These are phyloP conservation scores for Gallinago undulata DNA, from an alignment of 2,113 vertebrate species.

Conservation along the genomic window DNA sequence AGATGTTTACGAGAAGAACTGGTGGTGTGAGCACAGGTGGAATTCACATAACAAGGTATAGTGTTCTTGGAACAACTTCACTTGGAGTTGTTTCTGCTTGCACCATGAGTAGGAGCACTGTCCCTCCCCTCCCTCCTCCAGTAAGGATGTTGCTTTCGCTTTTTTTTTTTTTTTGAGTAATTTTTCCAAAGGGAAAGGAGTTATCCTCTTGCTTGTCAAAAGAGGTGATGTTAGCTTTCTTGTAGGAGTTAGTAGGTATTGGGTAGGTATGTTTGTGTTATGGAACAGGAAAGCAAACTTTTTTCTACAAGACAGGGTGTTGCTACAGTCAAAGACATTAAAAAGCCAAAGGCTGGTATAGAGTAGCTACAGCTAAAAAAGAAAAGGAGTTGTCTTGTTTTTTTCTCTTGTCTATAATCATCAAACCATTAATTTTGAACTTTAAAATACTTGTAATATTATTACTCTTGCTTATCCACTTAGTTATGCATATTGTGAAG, in stretches of 20 bases:
- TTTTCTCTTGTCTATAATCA: neutral
- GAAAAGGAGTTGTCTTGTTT: neutral
- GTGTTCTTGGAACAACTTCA: neutral
- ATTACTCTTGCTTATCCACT: neutral
- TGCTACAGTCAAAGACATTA: neutral
- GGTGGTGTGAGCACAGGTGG: neutral
- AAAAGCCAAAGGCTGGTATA: neutral
- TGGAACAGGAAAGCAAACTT: neutral
- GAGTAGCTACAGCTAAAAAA: neutral
- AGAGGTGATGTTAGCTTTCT: constrained; percentile 9
- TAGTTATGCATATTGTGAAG: neutral
- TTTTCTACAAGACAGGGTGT: neutral
- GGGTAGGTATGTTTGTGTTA: neutral
- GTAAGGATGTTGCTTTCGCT: neutral
- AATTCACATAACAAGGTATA: neutral
- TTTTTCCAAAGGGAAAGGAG: neutral
- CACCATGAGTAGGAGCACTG: neutral
- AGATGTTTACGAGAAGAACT: neutral
- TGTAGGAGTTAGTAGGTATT: neutral
- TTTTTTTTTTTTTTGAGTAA: neutral
- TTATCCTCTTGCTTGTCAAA: neutral
- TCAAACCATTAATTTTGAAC: neutral
- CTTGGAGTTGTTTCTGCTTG: neutral
- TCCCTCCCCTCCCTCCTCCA: neutral
- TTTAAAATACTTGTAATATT: neutral